Base-by-base conservation (phyloP, 2,888 invertebrate genomes). In the Pocota personata region DNA sequence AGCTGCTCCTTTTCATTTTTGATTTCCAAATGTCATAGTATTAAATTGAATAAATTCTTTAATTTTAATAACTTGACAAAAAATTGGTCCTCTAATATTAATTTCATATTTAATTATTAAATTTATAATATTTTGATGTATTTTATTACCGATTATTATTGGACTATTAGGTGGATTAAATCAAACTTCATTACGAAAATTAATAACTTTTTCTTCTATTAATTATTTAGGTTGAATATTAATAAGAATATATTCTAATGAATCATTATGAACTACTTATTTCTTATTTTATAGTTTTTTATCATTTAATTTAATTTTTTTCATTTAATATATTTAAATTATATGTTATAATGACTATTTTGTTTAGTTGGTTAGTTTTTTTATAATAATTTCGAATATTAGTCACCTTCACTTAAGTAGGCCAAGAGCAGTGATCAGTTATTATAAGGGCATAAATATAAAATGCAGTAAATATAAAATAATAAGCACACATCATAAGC, bases 201-300 rank as follows among this genome's bases (percentile, higher is more conserved):
- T 95, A 90, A 90, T 95, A 93, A 92, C 94, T 48, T 95, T 93
- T 90, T 95, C 95, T 0, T 95, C 95, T 0, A 94, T 95, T 92
- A 94, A 94, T 91, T 94, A 95, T 90, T 90, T 95, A 92, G 93
- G 94, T 0, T 95, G 95, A 93, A 93, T 94, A 91, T 57, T 94
- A 88, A 88, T 91, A 27, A 89, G 93, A 0, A 90, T 94, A 89
- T 89, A 93, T 90, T 92, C 93, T 88, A 93, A 91, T 87, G 92
- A 93, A 92, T 92, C 90, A 86, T 88, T 93, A 91, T 93, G 93
- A 92, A 76, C 93, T 79, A 91, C 92, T 88, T 94, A 93, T 90
- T 93, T 93, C 89, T 5, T 90, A 50, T 90, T 93, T 88, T 94
- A 94, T 91, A 89, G 90, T 21, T 91, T 94, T 89, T 90, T 94